Base-by-base conservation (phyloP, 2,888 invertebrate genomes). In the Steinernema carpocapsae region DNA sequence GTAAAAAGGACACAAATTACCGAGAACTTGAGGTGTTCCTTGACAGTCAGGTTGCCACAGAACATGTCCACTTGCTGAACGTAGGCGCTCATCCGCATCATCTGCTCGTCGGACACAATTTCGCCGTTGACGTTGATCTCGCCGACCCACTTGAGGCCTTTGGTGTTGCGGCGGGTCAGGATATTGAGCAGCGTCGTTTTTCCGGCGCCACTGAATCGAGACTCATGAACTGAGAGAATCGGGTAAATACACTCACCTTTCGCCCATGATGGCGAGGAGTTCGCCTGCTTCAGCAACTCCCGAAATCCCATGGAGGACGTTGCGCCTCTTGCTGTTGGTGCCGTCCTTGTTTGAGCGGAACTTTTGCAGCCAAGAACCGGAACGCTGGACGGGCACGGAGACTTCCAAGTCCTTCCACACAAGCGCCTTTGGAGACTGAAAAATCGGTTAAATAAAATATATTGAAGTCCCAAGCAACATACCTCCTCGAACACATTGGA, bases 11-110 rank as follows among this genome's bases (percentile, higher is more conserved):
- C 24, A 29, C 14, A 32, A 51, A 51, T 72, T 52, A 83, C 94
- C 93, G 95, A 94, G 82, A 94, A 93, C 82, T 91, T 91, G 75
- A 95, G 91, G 86, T 95, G 94, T 87, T 95, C 95, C 78, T 91
- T 89, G 42, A 94, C 94, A 0, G 94, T 94, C 74, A 95, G 90
- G 51, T 92, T 91, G 4, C 93, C 93, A 7, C 93, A 92, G 84
- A 95, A 94, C 48, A 94, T 89, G 86, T 95, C 94, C 77, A 94
- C 93, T 88, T 95, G 95, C 82, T 94, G 93, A 90, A 95, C 93
- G 88, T 92, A 95, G 0, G 94, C 94, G 83, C 93, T 93, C 77
- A 93, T 91, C 48, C 77, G 64, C 74, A 91, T 91, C 80, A 92
- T 91, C 52, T 80, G 74, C 59, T 76, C 74, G 32, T 77, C 79